Percentiles rank a stretch among this genome's conserved stretches.
phyloP scores from a whole-genome alignment of 23 tunicate genomes.

The Ciona savignyi region DNA sequence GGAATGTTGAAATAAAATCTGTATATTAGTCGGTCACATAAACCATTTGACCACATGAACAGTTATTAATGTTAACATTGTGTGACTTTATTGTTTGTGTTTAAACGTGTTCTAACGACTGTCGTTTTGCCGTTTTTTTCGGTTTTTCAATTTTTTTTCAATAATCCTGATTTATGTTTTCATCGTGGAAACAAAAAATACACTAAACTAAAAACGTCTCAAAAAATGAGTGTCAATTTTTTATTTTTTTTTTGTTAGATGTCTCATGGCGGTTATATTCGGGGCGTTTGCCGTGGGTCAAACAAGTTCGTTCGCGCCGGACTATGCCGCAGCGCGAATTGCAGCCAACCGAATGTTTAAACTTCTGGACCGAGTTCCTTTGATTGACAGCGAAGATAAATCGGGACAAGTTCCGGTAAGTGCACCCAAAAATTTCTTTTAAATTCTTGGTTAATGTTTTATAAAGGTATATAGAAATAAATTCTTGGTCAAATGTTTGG shows the following conservation, averaged over 20 bases:
- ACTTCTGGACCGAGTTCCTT: background rate
- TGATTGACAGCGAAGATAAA: constrained; percentile 41
- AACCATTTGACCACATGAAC: too few species aligned
- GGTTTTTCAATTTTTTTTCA: too few species aligned
- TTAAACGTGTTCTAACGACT: too few species aligned
- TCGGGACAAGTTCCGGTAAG: constrained; percentile 60
- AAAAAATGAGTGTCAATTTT: background rate
- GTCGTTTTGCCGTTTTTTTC: too few species aligned
- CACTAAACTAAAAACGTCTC: too few species aligned
- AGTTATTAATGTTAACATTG: too few species aligned
- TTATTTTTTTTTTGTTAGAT: constrained; percentile 3
- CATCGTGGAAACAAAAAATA: too few species aligned
- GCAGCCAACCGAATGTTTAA: constrained; percentile 17
- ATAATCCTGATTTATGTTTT: too few species aligned
- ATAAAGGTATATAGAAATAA: background rate
- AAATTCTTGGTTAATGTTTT: background rate
- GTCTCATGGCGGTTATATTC: constrained; percentile 88
- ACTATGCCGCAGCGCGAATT: constrained; percentile 68
- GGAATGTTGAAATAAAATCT: too few species aligned
- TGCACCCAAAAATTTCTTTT: background rate
- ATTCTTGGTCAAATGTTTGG: background rate
- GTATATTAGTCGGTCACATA: too few species aligned
- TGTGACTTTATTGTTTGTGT: too few species aligned
- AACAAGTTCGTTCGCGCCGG: constrained; percentile 73
- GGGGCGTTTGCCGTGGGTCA: constrained; percentile 93